Percentiles rank a stretch among this genome's conserved stretches.
Evolutionary conservation across 2,797 vertebrate genomes (phyloP).

Genomic region (Halcyon badia): DNA sequence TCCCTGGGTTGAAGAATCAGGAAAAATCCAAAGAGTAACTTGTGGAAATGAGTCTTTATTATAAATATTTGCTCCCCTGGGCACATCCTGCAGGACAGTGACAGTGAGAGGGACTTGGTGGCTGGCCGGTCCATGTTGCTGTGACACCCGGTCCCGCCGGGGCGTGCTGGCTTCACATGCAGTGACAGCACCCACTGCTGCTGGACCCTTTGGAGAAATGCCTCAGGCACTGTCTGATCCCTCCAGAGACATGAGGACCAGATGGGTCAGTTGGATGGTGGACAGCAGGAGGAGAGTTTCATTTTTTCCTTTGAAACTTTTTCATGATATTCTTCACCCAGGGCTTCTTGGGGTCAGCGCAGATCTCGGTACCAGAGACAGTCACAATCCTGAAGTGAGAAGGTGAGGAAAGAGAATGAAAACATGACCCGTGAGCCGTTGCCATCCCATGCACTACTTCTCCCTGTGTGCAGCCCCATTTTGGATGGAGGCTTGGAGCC

Average conservation of each 20-base stretch:
- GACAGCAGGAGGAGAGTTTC: background rate
- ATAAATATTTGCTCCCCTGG: background rate
- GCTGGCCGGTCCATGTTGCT: rapidly evolving
- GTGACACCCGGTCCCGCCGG: rapidly evolving
- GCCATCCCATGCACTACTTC: background rate
- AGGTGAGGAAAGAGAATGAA: background rate
- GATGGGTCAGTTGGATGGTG: rapidly evolving
- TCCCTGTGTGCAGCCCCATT: background rate
- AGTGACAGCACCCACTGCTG: rapidly evolving
- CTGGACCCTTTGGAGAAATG: background rate
- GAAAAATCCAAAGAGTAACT: background rate
- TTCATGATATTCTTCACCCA: background rate
- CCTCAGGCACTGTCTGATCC: rapidly evolving
- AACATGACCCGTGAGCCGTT: rapidly evolving
- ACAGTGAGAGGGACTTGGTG: background rate
- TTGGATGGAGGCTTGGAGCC: background rate
- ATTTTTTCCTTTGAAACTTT: rapidly evolving
- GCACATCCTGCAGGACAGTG: background rate
- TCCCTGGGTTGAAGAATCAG: background rate
- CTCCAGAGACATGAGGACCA: rapidly evolving
- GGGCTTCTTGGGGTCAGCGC: rapidly evolving
- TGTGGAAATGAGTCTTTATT: slow-evolving; percentile 31
- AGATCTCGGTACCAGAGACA: rapidly evolving
- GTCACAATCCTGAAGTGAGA: background rate
- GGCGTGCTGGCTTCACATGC: rapidly evolving